Evolutionary conservation across 1,140 invertebrate genomes (phyloP).

Genomic region (Cephus cinctus): DNA sequence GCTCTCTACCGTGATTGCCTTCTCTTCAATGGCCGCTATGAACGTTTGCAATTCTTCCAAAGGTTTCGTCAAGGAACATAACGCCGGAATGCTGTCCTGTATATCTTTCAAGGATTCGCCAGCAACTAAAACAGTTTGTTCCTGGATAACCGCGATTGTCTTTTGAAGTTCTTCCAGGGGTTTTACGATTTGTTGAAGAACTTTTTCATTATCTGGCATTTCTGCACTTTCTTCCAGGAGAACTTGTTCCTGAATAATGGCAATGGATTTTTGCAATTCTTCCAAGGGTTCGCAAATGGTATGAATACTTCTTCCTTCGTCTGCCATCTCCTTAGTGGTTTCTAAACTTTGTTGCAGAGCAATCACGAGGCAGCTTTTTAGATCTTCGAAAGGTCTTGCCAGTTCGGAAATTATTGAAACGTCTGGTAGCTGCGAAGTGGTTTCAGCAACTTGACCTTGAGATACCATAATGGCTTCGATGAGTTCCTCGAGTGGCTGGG

Average conservation of each 20-base stretch:
- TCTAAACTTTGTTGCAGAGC: too few relatives aligned
- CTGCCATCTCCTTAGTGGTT: too few relatives aligned
- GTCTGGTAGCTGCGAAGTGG: neutral
- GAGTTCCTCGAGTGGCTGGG: conserved; percentile 30
- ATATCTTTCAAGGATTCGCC: neutral
- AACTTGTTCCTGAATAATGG: conserved; percentile 9
- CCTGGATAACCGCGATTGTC: conserved; percentile 5
- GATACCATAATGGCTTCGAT: conserved; percentile 31
- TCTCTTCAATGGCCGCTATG: conserved; percentile 3
- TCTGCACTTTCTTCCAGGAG: neutral
- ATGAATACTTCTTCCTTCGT: neutral
- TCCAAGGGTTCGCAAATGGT: neutral
- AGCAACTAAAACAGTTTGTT: conserved; percentile 3
- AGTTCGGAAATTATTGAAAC: neutral
- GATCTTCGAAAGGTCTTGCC: neutral
- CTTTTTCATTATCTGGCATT: neutral
- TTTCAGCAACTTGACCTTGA: conserved; percentile 4
- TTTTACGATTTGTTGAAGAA: conserved; percentile 4
- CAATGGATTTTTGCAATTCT: conserved; percentile 8
- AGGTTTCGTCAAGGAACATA: neutral
- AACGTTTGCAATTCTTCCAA: neutral
- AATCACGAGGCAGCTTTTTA: neutral
- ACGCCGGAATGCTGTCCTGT: too few relatives aligned
- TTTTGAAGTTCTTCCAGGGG: conserved; percentile 10
- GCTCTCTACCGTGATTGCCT: neutral